A percentile compares a stretch with the other conserved stretches of the same genome.
These are phyloP conservation scores for Oryzias javanicus DNA, from an alignment of 2,113 vertebrate genomes.

Conservation along the genomic window DNA sequence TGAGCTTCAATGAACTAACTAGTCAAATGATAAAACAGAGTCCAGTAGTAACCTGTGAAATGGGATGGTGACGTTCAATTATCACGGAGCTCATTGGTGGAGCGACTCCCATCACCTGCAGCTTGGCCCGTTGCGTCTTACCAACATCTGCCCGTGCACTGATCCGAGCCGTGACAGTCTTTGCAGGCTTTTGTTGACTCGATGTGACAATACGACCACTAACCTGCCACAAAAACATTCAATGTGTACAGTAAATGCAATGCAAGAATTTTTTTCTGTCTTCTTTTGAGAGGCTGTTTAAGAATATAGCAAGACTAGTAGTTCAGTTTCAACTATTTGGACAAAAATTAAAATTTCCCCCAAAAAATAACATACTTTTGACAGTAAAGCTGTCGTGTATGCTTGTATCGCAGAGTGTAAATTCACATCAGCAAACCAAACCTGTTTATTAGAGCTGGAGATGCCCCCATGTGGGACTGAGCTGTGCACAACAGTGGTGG, in stretches of 20 bases:
- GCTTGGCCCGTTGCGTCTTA: conserved; percentile 74
- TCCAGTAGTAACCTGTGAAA: conserved; percentile 76
- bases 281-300: neutral
- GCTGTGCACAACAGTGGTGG: conserved; percentile 62
- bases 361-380: too few species aligned
- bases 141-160: conserved; percentile 79
- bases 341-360: too few species aligned
- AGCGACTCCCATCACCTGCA: conserved; percentile 85
- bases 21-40: neutral
- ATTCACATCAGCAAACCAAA: conserved; percentile 30
- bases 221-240: conserved; percentile 67
- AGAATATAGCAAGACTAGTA: too few species aligned
- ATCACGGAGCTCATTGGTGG: conserved; percentile 90
- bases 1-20: neutral
- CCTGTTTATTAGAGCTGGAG: conserved; percentile 76
- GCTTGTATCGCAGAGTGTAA: neutral
- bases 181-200: conserved; percentile 87
- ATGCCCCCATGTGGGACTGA: conserved; percentile 66
- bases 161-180: conserved; percentile 89
- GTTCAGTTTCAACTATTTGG: too few species aligned
- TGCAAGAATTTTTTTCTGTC: neutral
- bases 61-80: conserved; percentile 92
- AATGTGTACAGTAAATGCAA: neutral
- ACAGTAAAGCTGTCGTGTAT: too few species aligned
- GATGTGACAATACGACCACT: conserved; percentile 80